Conservation (phyloP, 2,113 vertebrate genomes). For the Apteryx owenii region DNA sequence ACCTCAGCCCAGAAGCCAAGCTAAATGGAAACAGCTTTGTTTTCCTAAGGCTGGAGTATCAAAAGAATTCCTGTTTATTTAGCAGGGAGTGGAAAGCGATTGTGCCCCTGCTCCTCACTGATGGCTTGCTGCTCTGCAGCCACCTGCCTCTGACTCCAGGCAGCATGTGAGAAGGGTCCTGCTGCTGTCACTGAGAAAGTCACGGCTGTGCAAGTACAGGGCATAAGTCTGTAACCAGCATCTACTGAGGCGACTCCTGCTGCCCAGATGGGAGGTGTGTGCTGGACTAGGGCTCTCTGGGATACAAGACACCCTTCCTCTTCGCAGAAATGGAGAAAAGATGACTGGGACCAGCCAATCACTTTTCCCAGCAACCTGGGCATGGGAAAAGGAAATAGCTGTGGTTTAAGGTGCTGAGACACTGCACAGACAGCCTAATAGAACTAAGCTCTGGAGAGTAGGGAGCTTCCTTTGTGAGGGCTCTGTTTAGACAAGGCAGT, state of each 20-base stretch:
- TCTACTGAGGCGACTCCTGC: neutral
- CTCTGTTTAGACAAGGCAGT: constrained; percentile 49
- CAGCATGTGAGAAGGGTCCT: neutral
- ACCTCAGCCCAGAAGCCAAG: constrained; percentile 29
- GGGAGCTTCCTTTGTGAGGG: constrained; percentile 19
- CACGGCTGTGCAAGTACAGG: neutral
- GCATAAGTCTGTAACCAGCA: neutral
- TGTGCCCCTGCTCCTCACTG: neutral
- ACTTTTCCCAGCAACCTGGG: neutral
- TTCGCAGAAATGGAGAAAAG: neutral
- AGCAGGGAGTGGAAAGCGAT: constrained; percentile 15
- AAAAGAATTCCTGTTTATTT: constrained; percentile 43
- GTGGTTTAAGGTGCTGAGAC: constrained; percentile 32
- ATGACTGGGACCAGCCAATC: neutral
- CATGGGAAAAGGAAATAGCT: neutral
- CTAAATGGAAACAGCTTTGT: constrained; percentile 70
- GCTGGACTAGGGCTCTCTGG: neutral
- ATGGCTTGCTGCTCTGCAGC: neutral
- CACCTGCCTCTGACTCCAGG: neutral
- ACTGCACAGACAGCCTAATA: constrained; percentile 10
- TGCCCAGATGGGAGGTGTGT: neutral
- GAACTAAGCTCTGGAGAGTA: constrained; percentile 28
- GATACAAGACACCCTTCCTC: neutral
- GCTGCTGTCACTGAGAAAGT: neutral
- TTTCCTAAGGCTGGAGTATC: constrained; percentile 55